Conservation (phyloP, 1,140 invertebrate genomes). For the Camponotus pennsylvanicus region DNA sequence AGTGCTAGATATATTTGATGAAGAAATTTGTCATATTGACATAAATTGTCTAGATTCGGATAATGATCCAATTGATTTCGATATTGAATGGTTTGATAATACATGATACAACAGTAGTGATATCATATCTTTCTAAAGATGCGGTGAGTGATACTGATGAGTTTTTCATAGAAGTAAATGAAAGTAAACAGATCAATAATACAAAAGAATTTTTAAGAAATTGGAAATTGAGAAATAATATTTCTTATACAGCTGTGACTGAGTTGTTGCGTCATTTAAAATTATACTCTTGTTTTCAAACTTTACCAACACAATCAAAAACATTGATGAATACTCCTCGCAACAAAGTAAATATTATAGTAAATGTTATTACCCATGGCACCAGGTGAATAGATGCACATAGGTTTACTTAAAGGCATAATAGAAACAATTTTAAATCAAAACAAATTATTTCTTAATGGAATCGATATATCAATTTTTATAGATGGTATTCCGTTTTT, state of each 20-base stretch:
- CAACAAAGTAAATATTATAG: slow-evolving; percentile 1
- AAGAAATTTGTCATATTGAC: slow-evolving; percentile 7
- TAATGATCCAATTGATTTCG: not conserved
- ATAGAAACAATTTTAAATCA: not conserved
- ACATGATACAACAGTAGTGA: not conserved
- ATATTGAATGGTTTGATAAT: not conserved
- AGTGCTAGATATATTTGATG: not conserved
- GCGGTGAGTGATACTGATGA: not conserved
- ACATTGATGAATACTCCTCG: slow-evolving; percentile 8
- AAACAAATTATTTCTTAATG: slow-evolving; percentile 7
- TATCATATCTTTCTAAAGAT: too few relatives aligned
- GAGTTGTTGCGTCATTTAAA: slow-evolving; percentile 5
- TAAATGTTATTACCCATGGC: not conserved
- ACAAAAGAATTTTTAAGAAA: not conserved
- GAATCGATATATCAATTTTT: slow-evolving; percentile 11
- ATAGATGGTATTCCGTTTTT: slow-evolving; percentile 2
- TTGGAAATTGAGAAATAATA: slow-evolving; percentile 14
- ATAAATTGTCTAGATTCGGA: slow-evolving; percentile 7
- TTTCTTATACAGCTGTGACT: slow-evolving; percentile 1
- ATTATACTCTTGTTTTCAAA: slow-evolving; percentile 2
- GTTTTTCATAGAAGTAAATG: not conserved
- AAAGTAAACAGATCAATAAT: not conserved
- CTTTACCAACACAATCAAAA: slow-evolving; percentile 4
- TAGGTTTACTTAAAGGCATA: not conserved
- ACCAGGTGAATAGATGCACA: not conserved